These are phyloP conservation scores for Crocallis elinguaria DNA, from an alignment of 2,888 invertebrate genomes.

Conservation along the genomic window DNA sequence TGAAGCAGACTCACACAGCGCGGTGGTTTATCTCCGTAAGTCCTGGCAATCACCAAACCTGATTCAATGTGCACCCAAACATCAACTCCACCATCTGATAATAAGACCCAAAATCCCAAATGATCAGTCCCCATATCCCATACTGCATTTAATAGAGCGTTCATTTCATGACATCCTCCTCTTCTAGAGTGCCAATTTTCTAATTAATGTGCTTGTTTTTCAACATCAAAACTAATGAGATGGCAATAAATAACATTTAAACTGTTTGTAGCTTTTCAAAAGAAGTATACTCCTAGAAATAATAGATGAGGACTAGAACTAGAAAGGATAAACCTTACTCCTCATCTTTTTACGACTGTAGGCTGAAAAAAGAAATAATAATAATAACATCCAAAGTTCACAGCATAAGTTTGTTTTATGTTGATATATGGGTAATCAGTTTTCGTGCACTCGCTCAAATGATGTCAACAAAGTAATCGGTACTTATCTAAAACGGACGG, in stretches of 20 bases:
- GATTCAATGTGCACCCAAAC: not conserved
- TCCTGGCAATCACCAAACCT: not conserved
- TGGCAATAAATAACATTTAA: no score
- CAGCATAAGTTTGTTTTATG: no score
- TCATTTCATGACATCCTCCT: slow-evolving; percentile 34
- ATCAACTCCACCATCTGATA: not conserved
- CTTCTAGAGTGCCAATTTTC: slow-evolving; percentile 27
- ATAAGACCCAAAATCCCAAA: not conserved
- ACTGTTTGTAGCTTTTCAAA: no score
- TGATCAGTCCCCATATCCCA: not conserved
- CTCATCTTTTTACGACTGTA: no score
- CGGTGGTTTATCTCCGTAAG: not conserved
- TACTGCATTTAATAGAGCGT: slow-evolving; percentile 1
- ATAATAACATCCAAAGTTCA: no score
- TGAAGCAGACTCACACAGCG: no score
- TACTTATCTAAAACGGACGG: not conserved
- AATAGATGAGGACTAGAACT: no score
- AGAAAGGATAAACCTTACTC: no score
- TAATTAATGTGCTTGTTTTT: slow-evolving; percentile 22
- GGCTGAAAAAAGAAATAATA: no score
- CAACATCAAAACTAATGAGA: slow-evolving; percentile 14
- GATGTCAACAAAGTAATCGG: not conserved
- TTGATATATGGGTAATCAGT: no score
- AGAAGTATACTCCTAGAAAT: no score
- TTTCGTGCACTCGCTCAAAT: no score